A percentile compares a stretch with the other conserved stretches of the same genome.
Conservation (phyloP, 2,797 vertebrate genomes). For the Lerista edwardsae region DNA sequence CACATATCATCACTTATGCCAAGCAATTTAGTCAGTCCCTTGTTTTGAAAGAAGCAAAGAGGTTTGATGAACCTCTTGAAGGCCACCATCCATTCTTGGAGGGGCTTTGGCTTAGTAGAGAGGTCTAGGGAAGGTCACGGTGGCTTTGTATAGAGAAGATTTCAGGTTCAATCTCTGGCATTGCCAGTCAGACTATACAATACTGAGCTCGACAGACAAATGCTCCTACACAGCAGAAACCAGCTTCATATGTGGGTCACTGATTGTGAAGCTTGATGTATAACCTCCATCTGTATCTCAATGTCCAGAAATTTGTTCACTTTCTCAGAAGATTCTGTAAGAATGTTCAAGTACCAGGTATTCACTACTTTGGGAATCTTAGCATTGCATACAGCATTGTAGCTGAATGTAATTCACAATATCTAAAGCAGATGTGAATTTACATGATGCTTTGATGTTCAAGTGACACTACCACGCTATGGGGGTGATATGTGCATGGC, state of each 20-base stretch:
- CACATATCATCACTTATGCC: neutral
- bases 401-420: neutral
- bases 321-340: neutral
- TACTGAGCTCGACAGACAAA: neutral
- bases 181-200: too few species aligned
- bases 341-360: neutral
- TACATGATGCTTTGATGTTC: neutral
- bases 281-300: neutral
- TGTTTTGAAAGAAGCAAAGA: neutral
- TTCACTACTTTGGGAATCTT: neutral
- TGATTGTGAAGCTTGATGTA: neutral
- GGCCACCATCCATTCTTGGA: neutral
- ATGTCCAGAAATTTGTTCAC: neutral
- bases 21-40: neutral
- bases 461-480: neutral
- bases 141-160: too few species aligned
- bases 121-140: too few species aligned
- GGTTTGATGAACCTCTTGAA: neutral
- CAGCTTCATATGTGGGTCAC: too few species aligned
- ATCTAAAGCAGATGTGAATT: slow-evolving; percentile 8
- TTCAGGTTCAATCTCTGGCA: too few species aligned
- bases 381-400: too few species aligned
- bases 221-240: neutral
- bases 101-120: too few species aligned
- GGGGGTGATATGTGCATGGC: neutral